Evolutionary conservation across 2,797 vertebrate genomes (phyloP), one percentile per base, ranked within the genome.

Genomic region (Xenops minutus): DNA sequence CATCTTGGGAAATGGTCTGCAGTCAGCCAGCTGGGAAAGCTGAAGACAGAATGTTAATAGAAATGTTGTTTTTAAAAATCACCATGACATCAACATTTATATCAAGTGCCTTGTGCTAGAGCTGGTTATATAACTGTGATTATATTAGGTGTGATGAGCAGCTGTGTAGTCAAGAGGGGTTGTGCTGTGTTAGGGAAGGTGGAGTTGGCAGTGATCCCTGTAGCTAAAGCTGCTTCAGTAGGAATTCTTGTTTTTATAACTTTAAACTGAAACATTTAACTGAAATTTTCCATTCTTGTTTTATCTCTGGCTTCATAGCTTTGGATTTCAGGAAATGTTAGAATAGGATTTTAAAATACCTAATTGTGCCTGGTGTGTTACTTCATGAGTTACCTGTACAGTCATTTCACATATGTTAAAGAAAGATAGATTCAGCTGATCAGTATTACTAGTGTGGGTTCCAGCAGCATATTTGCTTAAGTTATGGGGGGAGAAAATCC

Each of bases 51-150:
- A 96, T 86, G 95, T 73, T 96, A 93, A 96, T 96, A 95, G 89
- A 97, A 96, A 96, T 86, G 92, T 78, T 95, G 88, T 93, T 97
- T 96, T 88, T 91, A 80, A 91, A 92, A 91, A 92, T 95, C 91
- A 78, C 92, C 61, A 71, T 91, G 96, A 78, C 92, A 92, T 88
- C 91, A 91, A 89, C 77, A 56, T 89, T 95, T 93, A 62, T 82
- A 91, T 88, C 86, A 83, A 95, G 89, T 80, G 88, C 64, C 68
- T 76, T 89, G 81, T 93, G 92, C 81, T 74, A 64, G 73, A 59
- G 62, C 82, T 93, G 79, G 62, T 88, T 96, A 88, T 86, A 49
- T 91, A 95, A 92, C 51, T 13, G 19, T 77, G 95, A 76, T 94
- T 93, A 21, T 84, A 93, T 88, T 94, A 91, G 85, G 92, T 96